phyloP scores from a whole-genome alignment of 2,113 vertebrate species.

The Eurypyga helias region DNA sequence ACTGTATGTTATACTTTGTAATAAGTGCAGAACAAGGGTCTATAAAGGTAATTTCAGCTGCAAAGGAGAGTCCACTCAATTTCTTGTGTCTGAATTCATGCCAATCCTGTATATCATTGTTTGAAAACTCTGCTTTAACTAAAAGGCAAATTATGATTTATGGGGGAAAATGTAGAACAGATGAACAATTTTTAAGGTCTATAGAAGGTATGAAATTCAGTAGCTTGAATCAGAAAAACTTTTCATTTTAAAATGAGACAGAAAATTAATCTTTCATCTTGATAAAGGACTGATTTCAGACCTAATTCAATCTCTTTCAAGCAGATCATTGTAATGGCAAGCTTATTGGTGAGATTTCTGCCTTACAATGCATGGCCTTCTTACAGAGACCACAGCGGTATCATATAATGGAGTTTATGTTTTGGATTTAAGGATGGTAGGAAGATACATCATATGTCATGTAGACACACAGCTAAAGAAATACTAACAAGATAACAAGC shows the following conservation, averaged over 20 bases:
- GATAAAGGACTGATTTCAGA: not conserved
- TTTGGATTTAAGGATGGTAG: not conserved
- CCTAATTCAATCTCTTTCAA: not conserved
- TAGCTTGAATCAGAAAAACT: not conserved
- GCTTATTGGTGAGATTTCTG: not conserved
- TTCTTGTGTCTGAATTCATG: not conserved
- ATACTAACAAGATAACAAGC: not conserved
- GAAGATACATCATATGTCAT: not conserved
- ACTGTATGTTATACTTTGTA: not conserved
- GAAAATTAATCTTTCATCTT: not conserved
- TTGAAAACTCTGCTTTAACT: not conserved
- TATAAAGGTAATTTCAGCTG: not conserved
- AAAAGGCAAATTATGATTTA: constrained; percentile 1
- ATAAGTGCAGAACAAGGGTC: not conserved
- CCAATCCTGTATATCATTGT: not conserved
- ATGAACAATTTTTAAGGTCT: not conserved
- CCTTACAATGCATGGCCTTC: not conserved
- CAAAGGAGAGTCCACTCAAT: not conserved
- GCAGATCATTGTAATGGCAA: not conserved
- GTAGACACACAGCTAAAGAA: not conserved
- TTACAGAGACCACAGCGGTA: not conserved
- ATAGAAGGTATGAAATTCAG: not conserved
- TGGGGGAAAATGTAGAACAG: not conserved
- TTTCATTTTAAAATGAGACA: not conserved
- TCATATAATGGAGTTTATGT: not conserved